Evolutionary conservation across 2,797 vertebrate genomes (phyloP), one percentile per base, ranked within the genome.

Genomic region (Sebastes matsubarae): DNA sequence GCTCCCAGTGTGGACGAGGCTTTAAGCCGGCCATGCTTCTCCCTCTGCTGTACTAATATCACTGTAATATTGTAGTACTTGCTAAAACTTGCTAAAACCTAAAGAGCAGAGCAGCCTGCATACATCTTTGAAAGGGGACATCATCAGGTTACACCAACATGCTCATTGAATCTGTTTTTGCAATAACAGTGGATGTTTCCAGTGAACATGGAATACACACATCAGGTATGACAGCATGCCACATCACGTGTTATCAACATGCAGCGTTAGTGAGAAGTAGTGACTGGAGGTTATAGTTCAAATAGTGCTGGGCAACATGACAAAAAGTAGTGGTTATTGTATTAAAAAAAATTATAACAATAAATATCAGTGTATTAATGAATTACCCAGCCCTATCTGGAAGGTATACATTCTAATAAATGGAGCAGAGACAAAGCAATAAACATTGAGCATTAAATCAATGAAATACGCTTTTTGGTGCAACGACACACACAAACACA

Each of bases 221-320:
- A 64, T 55, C 14, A 12, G 50, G 5, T 36, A 76, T 70, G 78
- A 81, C 36, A 57, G 57, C 83, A 83, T 81, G 84, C 71, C 25
- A 63, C 71, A 36, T 75, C 50, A 66, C 3, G 24, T 25, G 30
- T 50, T 3, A 54, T 68, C n/a, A 38, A 42, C 85, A 83, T 87
- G 86, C 85, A 83, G 59, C 6, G 8, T 76, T 77, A 80, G 68
- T 68, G 59, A 82, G 71, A 8, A 42, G 46, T 6, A 57, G 54
- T 85, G 72, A 65, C 8, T 13, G 22, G 22, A 42, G 22, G 46
- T 55, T 24, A 14, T 18, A 7, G 38, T n/a, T 30, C 60, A 34
- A 30, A 14, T 25, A 14, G 10, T 59, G 7, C 1, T 30, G 30
- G 30, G 30, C 30, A 46, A 46, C n/a, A 52, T 34, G 14, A 59